A percentile compares a stretch with the other conserved stretches of the same genome.
Conservation (phyloP, 2,888 invertebrate genomes). For the Drosophila suboccidentalis region DNA sequence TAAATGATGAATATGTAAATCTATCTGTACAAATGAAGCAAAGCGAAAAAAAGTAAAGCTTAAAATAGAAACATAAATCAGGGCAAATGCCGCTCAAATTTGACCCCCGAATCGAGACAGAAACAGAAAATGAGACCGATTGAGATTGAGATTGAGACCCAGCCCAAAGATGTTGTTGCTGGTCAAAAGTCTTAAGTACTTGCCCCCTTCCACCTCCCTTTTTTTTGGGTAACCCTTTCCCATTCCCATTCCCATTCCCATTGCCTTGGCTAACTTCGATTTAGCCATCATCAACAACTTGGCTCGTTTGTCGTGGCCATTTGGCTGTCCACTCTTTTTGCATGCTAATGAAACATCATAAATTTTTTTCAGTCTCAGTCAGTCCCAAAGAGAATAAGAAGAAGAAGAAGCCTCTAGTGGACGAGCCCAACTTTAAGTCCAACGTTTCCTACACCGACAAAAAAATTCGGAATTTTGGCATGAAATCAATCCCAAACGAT, state of each 20-base stretch:
- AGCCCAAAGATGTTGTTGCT: conserved; percentile 18
- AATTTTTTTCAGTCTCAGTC: conserved; percentile 65
- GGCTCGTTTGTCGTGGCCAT: conserved; percentile 38
- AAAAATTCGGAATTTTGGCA: too few relatives aligned
- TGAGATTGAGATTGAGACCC: not conserved
- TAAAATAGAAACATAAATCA: conserved; percentile 27
- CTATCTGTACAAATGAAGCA: conserved; percentile 12
- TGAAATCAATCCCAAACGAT: too few relatives aligned
- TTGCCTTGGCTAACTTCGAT: conserved; percentile 9
- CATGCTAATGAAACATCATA: conserved; percentile 83
- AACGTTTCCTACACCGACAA: too few relatives aligned
- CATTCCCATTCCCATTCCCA: not conserved
- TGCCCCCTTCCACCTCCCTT: not conserved
- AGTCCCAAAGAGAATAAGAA: not conserved
- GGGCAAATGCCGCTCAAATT: conserved; percentile 17
- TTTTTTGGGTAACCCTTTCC: not conserved
- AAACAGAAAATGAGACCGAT: not conserved
- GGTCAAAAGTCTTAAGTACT: conserved; percentile 1
- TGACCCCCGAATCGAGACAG: conserved; percentile 20
- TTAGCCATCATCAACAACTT: conserved; percentile 26
- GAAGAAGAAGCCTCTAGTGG: conserved; percentile 20
- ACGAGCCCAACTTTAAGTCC: conserved; percentile 22
- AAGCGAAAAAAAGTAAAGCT: not conserved
- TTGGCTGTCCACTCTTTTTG: conserved; percentile 68
- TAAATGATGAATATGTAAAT: conserved; percentile 10